These are phyloP conservation scores for Enteromius fasciolatus DNA, from an alignment of 2,797 vertebrate genomes.

Conservation along the genomic window DNA sequence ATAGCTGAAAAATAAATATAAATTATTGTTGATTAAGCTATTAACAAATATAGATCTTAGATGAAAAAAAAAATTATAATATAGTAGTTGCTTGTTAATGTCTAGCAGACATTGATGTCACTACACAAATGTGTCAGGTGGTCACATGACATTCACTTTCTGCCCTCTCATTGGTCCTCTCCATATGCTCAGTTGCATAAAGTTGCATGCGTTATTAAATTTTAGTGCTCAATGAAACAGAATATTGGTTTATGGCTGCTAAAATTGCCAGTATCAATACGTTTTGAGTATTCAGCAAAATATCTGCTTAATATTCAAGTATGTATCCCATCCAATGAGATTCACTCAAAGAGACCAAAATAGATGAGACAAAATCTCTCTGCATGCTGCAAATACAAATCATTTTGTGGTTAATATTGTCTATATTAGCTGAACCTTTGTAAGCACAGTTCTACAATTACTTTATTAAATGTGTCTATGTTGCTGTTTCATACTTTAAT, in stretches of 20 bases:
- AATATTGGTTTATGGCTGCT: neutral
- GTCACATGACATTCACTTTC: neutral
- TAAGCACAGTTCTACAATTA: too few species aligned
- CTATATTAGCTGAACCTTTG: neutral
- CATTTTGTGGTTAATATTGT: too few species aligned
- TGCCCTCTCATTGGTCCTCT: neutral
- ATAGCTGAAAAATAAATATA: too few species aligned
- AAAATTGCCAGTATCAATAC: neutral
- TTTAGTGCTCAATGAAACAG: neutral
- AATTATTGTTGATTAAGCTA: neutral
- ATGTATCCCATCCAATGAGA: neutral
- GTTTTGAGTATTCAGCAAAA: neutral
- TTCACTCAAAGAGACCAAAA: neutral
- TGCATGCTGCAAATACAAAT: neutral
- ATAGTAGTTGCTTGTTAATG: neutral
- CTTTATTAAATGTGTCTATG: too few species aligned
- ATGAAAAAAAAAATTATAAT: neutral
- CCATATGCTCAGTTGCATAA: neutral
- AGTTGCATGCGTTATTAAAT: neutral
- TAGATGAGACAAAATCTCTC: neutral
- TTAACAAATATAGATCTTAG: neutral
- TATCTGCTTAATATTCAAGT: neutral
- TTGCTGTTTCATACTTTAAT: too few species aligned
- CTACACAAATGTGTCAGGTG: neutral
- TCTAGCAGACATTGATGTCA: neutral